Evolutionary conservation across 2,113 vertebrate species (phyloP).

Genomic region (Campylomormyrus tamandua): DNA sequence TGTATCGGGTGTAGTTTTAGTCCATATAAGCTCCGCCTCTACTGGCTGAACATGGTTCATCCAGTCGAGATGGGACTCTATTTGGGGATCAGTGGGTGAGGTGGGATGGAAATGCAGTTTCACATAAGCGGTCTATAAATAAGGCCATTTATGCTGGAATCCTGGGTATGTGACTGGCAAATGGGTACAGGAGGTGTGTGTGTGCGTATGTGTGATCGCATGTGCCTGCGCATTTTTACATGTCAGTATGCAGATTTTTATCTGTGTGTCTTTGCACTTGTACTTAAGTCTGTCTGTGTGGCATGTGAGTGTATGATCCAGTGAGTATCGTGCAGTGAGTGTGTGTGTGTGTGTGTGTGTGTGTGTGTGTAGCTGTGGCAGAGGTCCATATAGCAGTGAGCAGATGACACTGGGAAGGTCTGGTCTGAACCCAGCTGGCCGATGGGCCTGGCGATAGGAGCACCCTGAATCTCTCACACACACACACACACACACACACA

Average conservation of each 20-base stretch:
- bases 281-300: not conserved
- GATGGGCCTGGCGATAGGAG: conserved; percentile 41
- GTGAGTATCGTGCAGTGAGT: not conserved
- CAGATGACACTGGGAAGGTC: conserved; percentile 50
- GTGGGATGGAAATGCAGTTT: conserved; percentile 21
- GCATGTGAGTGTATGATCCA: not conserved
- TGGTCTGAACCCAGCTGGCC: conserved; percentile 42
- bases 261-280: not conserved
- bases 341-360: conserved; percentile 11
- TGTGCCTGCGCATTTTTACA: not conserved
- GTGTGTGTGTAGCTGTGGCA: conserved; percentile 25
- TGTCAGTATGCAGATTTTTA: not conserved
- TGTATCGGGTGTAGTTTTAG: not conserved
- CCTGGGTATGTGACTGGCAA: not conserved
- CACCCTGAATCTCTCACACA: conserved; percentile 47
- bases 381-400: conserved; percentile 32
- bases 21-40: not conserved
- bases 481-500: conserved; percentile 22
- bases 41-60: not conserved
- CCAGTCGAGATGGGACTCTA: not conserved
- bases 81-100: conserved; percentile 13
- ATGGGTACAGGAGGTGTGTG: not conserved
- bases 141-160: not conserved
- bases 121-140: conserved; percentile 27
- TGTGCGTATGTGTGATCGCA: not conserved